Evolutionary conservation across 1,140 invertebrate genomes (phyloP), one percentile per base, ranked within the genome.

Genomic region (Coptotermes formosanus): DNA sequence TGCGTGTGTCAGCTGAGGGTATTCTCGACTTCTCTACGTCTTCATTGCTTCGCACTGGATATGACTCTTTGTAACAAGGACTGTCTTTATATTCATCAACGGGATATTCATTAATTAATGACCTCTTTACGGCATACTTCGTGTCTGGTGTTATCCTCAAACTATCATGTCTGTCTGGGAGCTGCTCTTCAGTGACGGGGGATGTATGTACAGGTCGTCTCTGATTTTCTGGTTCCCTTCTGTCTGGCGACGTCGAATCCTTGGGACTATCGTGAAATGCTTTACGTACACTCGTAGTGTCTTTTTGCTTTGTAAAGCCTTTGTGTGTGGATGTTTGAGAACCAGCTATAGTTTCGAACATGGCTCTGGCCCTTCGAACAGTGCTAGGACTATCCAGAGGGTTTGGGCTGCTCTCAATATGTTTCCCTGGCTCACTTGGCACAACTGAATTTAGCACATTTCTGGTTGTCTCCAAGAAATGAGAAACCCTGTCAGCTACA

Each of bases 311-410:
- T 55, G 19, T 25, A 19, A 48, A n/a, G 7, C 32, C 82, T n/a
- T 82, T 82, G 11, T 43, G 82, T 44, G 82, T 84, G 83, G 83
- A 30, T 3, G 82, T 85, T 86, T 89, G 87, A 30, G 87, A 87
- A 85, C 91, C 91, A 82, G 93, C 93, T 88, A 93, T 93, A 82
- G 92, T 93, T 91, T 95, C 94, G 90, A 95, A 95, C 25, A 95
- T 88, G 55, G 92, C 92, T 90, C 94, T 94, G 0, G 94, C 94
- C 89, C 94, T 94, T 85, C 92, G 92, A 0, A 95, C 94, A 69
- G 92, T 92, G 87, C 94, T 93, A 48, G 91, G 93, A 87, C 92
- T 94, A 59, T 91, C 88, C 3, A 90, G 90, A 9, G 91, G 90
- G 85, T 90, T 89, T 85, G 91, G 90, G 14, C 87, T 87, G 88